These are phyloP conservation scores for Eremobia ochroleuca DNA, from an alignment of 2,888 invertebrate species.

Conservation along the genomic window DNA sequence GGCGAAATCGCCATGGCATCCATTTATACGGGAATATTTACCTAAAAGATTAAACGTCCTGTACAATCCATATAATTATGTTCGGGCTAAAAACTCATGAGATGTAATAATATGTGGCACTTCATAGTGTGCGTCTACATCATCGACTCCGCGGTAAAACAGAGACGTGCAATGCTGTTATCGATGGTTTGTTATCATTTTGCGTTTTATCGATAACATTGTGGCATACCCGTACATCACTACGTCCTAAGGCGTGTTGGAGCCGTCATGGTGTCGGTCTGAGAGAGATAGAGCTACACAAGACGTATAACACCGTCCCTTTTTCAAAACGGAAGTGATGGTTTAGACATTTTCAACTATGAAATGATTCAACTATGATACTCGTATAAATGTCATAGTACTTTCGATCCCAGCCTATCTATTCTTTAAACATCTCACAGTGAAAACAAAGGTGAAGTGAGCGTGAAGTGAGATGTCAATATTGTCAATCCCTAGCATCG, in stretches of 20 bases:
- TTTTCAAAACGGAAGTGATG: slow-evolving; percentile 6
- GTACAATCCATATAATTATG: slow-evolving; percentile 8
- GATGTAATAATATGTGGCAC: not conserved
- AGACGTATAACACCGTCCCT: not conserved
- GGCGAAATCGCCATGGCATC: slow-evolving; percentile 24
- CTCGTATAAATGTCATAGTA: slow-evolving; percentile 3
- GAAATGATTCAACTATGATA: not conserved
- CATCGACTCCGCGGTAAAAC: not conserved
- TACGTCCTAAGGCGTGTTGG: not conserved
- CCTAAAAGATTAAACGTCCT: not conserved
- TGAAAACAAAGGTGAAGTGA: no score
- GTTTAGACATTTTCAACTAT: not conserved
- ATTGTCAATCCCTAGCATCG: no score
- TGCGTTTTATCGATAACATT: slow-evolving; percentile 1
- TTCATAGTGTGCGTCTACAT: not conserved
- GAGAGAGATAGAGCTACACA: not conserved
- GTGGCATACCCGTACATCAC: not conserved
- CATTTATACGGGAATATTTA: not conserved
- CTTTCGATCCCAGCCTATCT: not conserved
- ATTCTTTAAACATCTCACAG: no score
- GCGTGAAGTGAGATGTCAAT: no score
- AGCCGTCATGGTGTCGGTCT: not conserved
- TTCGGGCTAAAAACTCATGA: slow-evolving; percentile 24
- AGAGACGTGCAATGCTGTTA: not conserved
- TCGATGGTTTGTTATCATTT: not conserved